Base-by-base conservation (phyloP, 1,140 invertebrate genomes). In the Drosophila pruinosa region DNA sequence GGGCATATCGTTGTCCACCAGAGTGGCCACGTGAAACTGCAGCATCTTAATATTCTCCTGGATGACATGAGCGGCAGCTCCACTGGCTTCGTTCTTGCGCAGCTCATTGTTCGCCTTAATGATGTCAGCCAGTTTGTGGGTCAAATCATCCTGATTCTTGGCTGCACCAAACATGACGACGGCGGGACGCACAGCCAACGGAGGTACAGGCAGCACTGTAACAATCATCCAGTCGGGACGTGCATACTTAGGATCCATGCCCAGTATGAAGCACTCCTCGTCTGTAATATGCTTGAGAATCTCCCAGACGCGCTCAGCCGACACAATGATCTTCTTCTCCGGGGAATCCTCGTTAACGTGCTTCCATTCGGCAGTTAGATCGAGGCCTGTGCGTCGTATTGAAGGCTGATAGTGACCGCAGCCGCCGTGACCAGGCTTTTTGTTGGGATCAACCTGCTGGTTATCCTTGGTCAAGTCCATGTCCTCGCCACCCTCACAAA, bases 221-320 rank as follows among this genome's bases (percentile, higher is more conserved):
- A 98, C 93, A 43, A 99, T 96, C 98, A 99, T 99, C 98, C 99
- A 99, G 93, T 99, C 99, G 8, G 99, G 99, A 48, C 99, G 93
- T 0, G 98, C 97, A 92, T 95, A 99, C 91, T 97, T 97, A 0
- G 97, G 97, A 91, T 99, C 97, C 97, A 98, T 98, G 47, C 98
- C 99, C 45, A 99, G 92, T 48, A 99, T 96, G 67, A 97, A 95
- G 71, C 97, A 98, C 88, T 99, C 99, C 89, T 99, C 99, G 92
- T 99, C 99, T 74, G 97, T 96, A 45, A 99, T 99, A 77, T 98
- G 96, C 92, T 98, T 99, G 8, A 99, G 94, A 69, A 99, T 99
- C 92, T 99, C 98, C 93, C 97, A 96, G 0, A 98, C 98, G 71
- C 97, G 93, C 91, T 99, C 99, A 0, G 99, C 99, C 3, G 97